Percentiles rank a stretch among this genome's conserved stretches.
Evolutionary conservation across 2,888 invertebrate genomes (phyloP).

Genomic region (Candidula unifasciata): DNA sequence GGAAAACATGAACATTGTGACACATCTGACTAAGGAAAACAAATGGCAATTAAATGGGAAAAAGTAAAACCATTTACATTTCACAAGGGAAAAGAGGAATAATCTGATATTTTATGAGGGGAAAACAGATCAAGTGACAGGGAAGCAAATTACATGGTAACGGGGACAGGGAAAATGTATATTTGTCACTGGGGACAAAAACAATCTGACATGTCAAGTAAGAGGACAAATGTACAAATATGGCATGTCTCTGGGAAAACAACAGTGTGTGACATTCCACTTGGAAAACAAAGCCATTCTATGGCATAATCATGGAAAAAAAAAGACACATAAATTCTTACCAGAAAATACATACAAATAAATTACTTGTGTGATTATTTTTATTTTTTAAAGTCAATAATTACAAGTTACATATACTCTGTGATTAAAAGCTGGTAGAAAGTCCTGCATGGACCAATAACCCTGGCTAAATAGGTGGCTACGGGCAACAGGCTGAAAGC

Average conservation of each 20-base stretch:
- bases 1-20: too few species aligned
- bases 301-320: too few species aligned
- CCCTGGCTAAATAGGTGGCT: not conserved
- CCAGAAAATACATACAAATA: not conserved
- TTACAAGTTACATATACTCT: slow-evolving; percentile 17
- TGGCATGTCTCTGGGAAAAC: too few species aligned
- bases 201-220: not conserved
- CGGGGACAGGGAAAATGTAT: not conserved
- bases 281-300: too few species aligned
- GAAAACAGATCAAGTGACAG: not conserved
- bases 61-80: too few species aligned
- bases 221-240: not conserved
- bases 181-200: not conserved
- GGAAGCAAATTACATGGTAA: not conserved
- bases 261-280: too few species aligned
- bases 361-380: not conserved
- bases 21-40: too few species aligned
- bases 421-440: not conserved
- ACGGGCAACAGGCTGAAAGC: not conserved
- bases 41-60: too few species aligned
- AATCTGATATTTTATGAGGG: too few species aligned
- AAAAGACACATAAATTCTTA: not conserved
- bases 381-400: not conserved
- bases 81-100: too few species aligned
- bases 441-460: not conserved